Conservation (phyloP, 1,140 invertebrate species). For the Drosophila suzukii region DNA sequence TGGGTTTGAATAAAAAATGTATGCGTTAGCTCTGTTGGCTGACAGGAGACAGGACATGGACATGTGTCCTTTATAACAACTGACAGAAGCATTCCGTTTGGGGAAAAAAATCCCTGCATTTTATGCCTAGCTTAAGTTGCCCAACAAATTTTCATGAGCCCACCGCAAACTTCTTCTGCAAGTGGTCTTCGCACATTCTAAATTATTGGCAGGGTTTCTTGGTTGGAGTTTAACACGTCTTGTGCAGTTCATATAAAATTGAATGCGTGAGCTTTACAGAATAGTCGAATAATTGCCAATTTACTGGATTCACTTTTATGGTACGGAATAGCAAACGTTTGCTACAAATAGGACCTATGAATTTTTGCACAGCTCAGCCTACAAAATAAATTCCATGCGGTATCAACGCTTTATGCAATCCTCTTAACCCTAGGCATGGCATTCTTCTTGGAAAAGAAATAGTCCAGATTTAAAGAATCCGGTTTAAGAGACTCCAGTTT, state of each 20-base stretch:
- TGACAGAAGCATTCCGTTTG: constrained; percentile 61
- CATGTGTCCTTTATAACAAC: constrained; percentile 69
- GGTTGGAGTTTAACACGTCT: constrained; percentile 52
- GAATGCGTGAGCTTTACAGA: constrained; percentile 39
- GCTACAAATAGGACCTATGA: constrained; percentile 37
- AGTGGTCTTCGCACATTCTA: constrained; percentile 34
- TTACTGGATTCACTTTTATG: constrained; percentile 71
- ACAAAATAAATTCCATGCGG: constrained; percentile 37
- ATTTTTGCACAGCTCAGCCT: constrained; percentile 13
- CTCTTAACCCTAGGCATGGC: constrained; percentile 56
- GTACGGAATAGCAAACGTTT: constrained; percentile 4
- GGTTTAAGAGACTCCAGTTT: constrained; percentile 37
- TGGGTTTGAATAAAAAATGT: constrained; percentile 73
- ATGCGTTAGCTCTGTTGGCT: constrained; percentile 50
- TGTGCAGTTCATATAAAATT: constrained; percentile 44
- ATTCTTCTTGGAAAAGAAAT: constrained; percentile 28
- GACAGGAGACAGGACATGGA: constrained; percentile 64
- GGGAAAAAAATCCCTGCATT: constrained; percentile 52
- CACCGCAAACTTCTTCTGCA: neutral
- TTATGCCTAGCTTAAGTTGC: constrained; percentile 70
- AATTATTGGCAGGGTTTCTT: constrained; percentile 51
- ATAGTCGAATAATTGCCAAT: constrained; percentile 68
- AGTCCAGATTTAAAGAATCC: constrained; percentile 20
- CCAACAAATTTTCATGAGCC: constrained; percentile 65
- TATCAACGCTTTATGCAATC: constrained; percentile 58